Conservation (phyloP, 2,797 vertebrate species). For the Platyrinchus mystaceus region DNA sequence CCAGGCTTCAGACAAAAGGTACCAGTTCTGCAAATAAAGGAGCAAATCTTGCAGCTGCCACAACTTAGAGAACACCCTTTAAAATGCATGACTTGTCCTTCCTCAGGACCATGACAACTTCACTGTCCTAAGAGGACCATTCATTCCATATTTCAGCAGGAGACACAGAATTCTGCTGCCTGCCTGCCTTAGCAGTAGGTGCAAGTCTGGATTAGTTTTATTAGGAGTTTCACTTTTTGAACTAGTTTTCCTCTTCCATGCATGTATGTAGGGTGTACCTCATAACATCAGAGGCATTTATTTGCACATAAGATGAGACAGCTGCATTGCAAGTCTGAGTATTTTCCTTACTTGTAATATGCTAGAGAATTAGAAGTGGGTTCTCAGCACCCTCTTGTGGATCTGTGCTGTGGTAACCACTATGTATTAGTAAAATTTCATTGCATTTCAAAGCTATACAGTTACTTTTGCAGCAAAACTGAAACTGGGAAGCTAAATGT, state of each 20-base stretch:
- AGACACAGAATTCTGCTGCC: not conserved
- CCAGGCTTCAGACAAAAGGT: not conserved
- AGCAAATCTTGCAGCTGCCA: not conserved
- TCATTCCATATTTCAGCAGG: not conserved
- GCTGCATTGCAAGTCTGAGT: not conserved
- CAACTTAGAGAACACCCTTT: not conserved
- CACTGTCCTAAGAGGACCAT: not conserved
- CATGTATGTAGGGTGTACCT: not conserved
- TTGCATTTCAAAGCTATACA: not conserved
- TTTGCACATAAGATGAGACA: not conserved
- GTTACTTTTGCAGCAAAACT: not conserved
- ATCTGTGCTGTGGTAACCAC: not conserved
- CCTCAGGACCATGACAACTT: not conserved
- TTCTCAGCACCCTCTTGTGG: constrained; percentile 56
- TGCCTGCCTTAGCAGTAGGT: not conserved
- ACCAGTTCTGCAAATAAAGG: not conserved
- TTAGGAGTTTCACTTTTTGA: not conserved
- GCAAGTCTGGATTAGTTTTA: not conserved
- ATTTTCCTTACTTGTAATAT: not conserved
- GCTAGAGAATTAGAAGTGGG: not conserved
- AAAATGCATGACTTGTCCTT: not conserved
- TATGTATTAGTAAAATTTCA: not conserved
- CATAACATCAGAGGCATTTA: not conserved
- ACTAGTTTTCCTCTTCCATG: not conserved
- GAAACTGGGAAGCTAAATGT: not conserved